Base-by-base conservation (phyloP, 2,797 vertebrate species). In the Spinibarbus caldwelli region DNA sequence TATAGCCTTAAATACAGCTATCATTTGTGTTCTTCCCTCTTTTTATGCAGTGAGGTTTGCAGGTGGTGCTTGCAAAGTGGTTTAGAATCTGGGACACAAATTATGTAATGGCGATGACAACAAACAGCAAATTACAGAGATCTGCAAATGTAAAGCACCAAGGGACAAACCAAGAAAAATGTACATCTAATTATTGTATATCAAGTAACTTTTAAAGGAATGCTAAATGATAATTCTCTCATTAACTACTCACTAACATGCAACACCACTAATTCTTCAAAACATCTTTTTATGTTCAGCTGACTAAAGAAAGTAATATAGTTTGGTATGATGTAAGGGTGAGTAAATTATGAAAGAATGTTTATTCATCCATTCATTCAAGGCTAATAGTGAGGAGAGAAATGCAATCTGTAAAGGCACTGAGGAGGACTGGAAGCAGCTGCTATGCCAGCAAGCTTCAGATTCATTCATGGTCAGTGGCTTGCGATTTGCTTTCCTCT, bases 321-420 rank as follows among this genome's bases (percentile, higher is more conserved):
- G 10, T 75, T 75, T 2, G 9, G 1, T 15, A 52, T 75, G 72
- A 52, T 11, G 6, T 75, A 11, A 71, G 4, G n/a, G 12, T 4
- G 38, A 71, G 38, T 29, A 45, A 9, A 26, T 45, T 26, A 71
- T 45, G 45, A 59, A 59, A 59, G 57, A 26, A 26, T 49, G 17
- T 76, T 67, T 19, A 41, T 78, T 52, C 70, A 66, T 34, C 15
- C 62, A 66, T 57, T 71, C 34, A 54, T 12, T 71, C 70, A 36
- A 72, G 64, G 71, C 47, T 66, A 72, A 81, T 9, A 31, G 45
- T 78, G 90, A 90, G 90, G 91, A 91, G 88, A 90, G 90, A 72
- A 78, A 34, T 89, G 87, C 92, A 93, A 89, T 93, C 82, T 92
- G 91, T 89, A 90, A 84, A 90, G 90, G 89, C 93, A 94, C 15